Conservation (phyloP, 2,797 vertebrate genomes). For the Sebastes oblongus region DNA sequence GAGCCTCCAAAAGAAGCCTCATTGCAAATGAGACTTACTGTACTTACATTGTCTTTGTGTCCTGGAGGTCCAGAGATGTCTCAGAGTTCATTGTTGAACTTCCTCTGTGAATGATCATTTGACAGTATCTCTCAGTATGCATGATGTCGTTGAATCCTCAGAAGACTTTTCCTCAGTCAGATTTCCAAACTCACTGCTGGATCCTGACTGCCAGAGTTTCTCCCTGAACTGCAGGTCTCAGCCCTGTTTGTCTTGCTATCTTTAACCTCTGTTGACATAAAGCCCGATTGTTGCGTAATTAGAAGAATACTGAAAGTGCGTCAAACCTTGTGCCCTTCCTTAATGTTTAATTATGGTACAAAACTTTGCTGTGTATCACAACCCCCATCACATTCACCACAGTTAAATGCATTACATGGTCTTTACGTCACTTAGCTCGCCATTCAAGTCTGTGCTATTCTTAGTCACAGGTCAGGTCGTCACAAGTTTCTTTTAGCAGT, state of each 20-base stretch:
- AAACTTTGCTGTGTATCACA: constrained; percentile 5
- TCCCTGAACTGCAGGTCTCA: neutral
- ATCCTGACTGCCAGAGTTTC: neutral
- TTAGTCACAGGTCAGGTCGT: constrained; percentile 31
- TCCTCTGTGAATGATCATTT: neutral
- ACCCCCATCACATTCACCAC: constrained; percentile 26
- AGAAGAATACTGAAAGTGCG: constrained; percentile 12
- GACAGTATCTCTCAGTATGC: neutral
- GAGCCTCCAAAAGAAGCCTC: neutral
- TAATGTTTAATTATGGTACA: constrained; percentile 31
- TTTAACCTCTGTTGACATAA: constrained; percentile 30
- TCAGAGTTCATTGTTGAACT: constrained; percentile 24
- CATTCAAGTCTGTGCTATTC: constrained; percentile 37
- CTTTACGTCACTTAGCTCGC: neutral
- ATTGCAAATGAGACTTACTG: neutral
- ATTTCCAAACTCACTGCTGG: neutral
- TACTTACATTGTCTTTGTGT: constrained; percentile 46
- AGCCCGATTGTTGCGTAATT: constrained; percentile 23
- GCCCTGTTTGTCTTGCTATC: neutral
- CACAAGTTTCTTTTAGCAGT: neutral
- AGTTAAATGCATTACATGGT: constrained; percentile 10
- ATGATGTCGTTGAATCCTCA: neutral
- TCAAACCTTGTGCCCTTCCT: constrained; percentile 32
- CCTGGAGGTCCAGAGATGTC: constrained; percentile 17
- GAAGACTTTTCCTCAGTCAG: neutral